phyloP scores from a whole-genome alignment of 2,888 invertebrate genomes.

The Thelaira solivaga region DNA sequence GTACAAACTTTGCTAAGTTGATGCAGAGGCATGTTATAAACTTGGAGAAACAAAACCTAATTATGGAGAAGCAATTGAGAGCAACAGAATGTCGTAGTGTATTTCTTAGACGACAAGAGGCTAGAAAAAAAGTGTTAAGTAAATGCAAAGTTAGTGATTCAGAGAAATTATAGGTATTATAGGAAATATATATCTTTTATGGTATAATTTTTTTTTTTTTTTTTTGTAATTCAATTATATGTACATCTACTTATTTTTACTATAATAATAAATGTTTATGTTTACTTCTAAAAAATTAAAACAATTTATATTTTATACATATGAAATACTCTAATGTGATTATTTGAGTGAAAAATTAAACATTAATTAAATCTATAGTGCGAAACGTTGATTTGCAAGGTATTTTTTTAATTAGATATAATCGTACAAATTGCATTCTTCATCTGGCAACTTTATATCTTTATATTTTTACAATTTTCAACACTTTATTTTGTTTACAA shows the following conservation, averaged over 20 bases:
- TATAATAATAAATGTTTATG: constrained; percentile 21
- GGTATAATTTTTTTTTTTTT: neutral
- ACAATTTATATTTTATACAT: no score
- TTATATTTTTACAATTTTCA: constrained; percentile 14
- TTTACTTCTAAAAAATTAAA: neutral
- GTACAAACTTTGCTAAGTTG: constrained; percentile 21
- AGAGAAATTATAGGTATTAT: constrained; percentile 10
- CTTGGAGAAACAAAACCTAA: constrained; percentile 32
- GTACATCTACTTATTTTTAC: neutral
- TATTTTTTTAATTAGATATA: no score
- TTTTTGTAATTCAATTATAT: constrained; percentile 2
- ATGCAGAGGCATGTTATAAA: constrained; percentile 42
- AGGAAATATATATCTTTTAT: neutral
- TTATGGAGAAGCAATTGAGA: constrained; percentile 27
- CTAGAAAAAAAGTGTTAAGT: neutral
- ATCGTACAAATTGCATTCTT: no score
- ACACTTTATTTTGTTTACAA: constrained; percentile 31
- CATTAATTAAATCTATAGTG: no score
- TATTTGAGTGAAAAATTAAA: no score
- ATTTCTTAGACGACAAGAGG: constrained; percentile 27
- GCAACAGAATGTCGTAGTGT: constrained; percentile 8
- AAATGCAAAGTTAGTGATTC: constrained; percentile 9
- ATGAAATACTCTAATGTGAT: no score
- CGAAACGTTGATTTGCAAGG: no score
- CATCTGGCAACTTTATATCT: constrained; percentile 33